phyloP scores from a whole-genome alignment of 2,113 vertebrate genomes.

The Gallinago media region DNA sequence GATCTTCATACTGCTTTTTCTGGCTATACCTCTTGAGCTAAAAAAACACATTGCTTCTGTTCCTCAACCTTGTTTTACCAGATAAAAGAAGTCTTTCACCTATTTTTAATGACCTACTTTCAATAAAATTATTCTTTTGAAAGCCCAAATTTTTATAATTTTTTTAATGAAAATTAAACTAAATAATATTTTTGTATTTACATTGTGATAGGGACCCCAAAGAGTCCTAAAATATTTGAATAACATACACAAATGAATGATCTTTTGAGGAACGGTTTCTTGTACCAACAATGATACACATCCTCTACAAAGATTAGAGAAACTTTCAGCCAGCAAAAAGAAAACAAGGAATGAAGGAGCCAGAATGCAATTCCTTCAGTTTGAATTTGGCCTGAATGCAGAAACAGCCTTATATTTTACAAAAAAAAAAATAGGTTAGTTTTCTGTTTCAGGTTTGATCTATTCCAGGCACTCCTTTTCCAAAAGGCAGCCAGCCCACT shows the following conservation, averaged over 20 bases:
- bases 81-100: not conserved
- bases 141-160: not conserved
- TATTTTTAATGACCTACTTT: not conserved
- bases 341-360: not conserved
- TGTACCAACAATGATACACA: not conserved
- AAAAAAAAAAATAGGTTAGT: not conserved
- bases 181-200: not conserved
- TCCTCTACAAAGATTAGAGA: not conserved
- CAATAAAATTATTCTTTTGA: not conserved
- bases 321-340: not conserved
- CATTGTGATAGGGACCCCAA: not conserved
- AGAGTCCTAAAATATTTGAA: not conserved
- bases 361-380: not conserved
- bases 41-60: not conserved
- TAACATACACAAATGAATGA: not conserved
- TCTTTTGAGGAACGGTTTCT: not conserved
- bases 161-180: not conserved
- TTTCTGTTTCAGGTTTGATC: not conserved
- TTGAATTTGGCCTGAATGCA: not conserved
- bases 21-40: not conserved
- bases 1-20: not conserved
- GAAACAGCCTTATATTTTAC: not conserved
- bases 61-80: not conserved
- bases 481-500: not conserved
- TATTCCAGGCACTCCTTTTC: not conserved